A percentile compares a stretch with the other conserved stretches of the same genome.
Evolutionary conservation across 2,113 vertebrate species (phyloP).

Genomic region (Oreocharis arfaki): DNA sequence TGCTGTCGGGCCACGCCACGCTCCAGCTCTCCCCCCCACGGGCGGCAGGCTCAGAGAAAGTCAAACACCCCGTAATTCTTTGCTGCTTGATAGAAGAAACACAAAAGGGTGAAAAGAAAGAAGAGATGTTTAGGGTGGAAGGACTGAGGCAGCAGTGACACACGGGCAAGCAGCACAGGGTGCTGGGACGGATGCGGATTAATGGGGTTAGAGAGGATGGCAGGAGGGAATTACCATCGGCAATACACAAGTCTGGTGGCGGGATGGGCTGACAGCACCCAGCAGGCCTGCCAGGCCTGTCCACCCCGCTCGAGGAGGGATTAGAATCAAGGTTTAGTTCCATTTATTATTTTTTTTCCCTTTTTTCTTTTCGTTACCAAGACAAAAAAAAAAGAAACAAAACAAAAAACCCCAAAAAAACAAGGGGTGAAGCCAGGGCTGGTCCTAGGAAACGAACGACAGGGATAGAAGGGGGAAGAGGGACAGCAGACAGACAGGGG

Average conservation of each 20-base stretch:
- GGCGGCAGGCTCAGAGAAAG: constrained; percentile 79
- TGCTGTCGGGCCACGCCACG: constrained; percentile 45
- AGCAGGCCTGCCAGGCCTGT: constrained; percentile 14
- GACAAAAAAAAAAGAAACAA: constrained; percentile 24
- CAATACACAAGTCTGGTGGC: constrained; percentile 40
- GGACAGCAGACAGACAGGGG: constrained; percentile 48
- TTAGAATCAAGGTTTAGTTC: constrained; percentile 75
- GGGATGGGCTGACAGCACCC: constrained; percentile 28
- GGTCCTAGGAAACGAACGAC: constrained; percentile 50
- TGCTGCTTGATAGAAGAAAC: constrained; percentile 79
- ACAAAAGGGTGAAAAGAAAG: constrained; percentile 76
- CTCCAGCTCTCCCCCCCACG: constrained; percentile 64
- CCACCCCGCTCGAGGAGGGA: constrained; percentile 56
- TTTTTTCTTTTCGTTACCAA: constrained; percentile 70
- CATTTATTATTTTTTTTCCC: constrained; percentile 70
- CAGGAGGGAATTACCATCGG: constrained; percentile 33
- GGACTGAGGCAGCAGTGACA: constrained; percentile 43
- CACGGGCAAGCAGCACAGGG: constrained; percentile 59
- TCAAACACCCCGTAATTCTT: constrained; percentile 87
- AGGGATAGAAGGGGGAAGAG: neutral
- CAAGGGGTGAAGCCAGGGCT: constrained; percentile 44
- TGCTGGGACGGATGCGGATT: constrained; percentile 55
- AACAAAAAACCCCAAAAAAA: neutral
- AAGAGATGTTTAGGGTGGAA: constrained; percentile 71
- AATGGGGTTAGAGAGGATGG: constrained; percentile 68